Conservation (phyloP, 2,888 invertebrate species). For the Psococerastis gibbosa region DNA sequence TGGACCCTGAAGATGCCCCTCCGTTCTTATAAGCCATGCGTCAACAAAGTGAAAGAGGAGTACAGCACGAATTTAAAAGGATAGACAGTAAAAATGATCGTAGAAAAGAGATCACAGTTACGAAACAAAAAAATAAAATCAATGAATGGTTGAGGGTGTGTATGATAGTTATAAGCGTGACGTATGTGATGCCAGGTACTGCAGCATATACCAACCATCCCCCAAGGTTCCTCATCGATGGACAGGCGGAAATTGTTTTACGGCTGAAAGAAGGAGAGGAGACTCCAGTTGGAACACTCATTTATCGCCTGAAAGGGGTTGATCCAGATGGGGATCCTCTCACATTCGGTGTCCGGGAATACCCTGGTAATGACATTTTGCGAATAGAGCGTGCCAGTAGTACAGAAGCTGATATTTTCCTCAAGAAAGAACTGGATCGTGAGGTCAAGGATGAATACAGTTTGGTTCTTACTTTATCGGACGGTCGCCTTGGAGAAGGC, state of each 20-base stretch:
- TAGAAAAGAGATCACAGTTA: too few relatives aligned
- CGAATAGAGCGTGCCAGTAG: slow-evolving; percentile 60
- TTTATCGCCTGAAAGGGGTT: slow-evolving; percentile 60
- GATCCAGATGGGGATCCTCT: slow-evolving; percentile 75
- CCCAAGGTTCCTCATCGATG: slow-evolving; percentile 72
- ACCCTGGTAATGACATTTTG: slow-evolving; percentile 60
- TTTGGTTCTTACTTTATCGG: slow-evolving; percentile 71
- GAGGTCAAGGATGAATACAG: slow-evolving; percentile 83
- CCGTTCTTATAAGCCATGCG: too few relatives aligned
- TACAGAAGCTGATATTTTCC: slow-evolving; percentile 70
- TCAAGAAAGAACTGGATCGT: slow-evolving; percentile 76
- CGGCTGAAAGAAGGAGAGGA: slow-evolving; percentile 73
- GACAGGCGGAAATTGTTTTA: slow-evolving; percentile 79
- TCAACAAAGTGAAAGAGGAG: too few relatives aligned
- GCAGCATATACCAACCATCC: slow-evolving; percentile 43
- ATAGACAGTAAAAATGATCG: too few relatives aligned
- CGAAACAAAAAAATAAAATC: too few relatives aligned
- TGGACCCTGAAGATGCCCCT: too few relatives aligned
- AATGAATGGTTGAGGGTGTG: too few relatives aligned
- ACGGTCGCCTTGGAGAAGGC: slow-evolving; percentile 68
- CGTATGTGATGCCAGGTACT: too few relatives aligned
- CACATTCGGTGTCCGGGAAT: slow-evolving; percentile 58
- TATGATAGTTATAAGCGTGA: too few relatives aligned
- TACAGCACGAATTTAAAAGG: too few relatives aligned
- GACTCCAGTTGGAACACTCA: slow-evolving; percentile 61